Percentiles rank a stretch among this genome's conserved stretches.
These are phyloP conservation scores for Akabosia matsudoensis DNA, from an alignment of 1,140 invertebrate genomes.

Conservation along the genomic window DNA sequence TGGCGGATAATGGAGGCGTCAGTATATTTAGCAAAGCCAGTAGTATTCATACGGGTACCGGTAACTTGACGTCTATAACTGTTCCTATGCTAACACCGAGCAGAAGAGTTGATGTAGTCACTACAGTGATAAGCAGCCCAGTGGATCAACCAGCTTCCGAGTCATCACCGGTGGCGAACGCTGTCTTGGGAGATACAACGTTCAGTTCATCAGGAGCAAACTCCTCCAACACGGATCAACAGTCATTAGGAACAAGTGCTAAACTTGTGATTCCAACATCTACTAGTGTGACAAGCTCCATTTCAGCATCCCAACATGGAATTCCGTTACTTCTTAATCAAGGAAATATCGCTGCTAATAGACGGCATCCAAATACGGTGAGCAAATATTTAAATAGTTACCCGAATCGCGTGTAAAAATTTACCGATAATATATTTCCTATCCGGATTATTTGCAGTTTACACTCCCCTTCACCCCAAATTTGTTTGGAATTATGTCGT, in stretches of 20 bases:
- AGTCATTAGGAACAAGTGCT: neutral
- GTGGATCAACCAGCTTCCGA: neutral
- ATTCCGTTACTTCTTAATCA: too few relatives aligned
- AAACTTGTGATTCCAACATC: neutral
- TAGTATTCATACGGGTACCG: neutral
- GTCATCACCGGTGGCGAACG: neutral
- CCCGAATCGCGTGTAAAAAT: neutral
- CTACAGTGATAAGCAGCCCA: neutral
- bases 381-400: neutral
- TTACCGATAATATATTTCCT: neutral
- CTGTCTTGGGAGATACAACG: neutral
- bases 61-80: neutral
- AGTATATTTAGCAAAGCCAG: neutral
- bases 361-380: neutral
- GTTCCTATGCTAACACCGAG: neutral
- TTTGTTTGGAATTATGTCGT: neutral
- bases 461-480: neutral
- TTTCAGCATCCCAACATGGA: neutral
- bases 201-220: neutral
- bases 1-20: neutral
- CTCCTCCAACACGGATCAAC: neutral
- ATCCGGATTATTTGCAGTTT: neutral
- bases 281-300: neutral
- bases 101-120: neutral
- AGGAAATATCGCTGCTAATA: neutral